Conservation (phyloP, 1,140 invertebrate genomes). For the Meloidogyne floridensis region DNA sequence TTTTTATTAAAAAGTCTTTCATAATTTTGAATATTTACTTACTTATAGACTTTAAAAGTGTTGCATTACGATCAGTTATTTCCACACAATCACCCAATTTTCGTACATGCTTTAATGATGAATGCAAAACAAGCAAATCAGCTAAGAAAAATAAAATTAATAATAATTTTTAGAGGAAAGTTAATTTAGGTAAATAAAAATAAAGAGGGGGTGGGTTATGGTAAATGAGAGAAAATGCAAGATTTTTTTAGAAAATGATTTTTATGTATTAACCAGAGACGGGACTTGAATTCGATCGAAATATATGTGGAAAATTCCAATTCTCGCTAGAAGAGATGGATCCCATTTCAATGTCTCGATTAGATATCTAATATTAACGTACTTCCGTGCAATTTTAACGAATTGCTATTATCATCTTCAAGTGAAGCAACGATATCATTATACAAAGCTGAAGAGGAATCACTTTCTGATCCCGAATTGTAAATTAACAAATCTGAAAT, state of each 20-base stretch:
- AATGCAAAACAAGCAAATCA: neutral
- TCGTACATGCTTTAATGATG: neutral
- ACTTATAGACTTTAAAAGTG: conserved; percentile 3
- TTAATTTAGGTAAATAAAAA: too few relatives aligned
- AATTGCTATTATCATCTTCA: neutral
- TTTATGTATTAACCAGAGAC: too few relatives aligned
- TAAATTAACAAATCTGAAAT: neutral
- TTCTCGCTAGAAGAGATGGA: too few relatives aligned
- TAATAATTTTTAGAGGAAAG: neutral
- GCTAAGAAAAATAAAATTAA: neutral
- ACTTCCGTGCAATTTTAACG: neutral
- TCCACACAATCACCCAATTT: neutral
- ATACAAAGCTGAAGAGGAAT: neutral
- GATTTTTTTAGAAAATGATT: too few relatives aligned
- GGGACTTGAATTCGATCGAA: too few relatives aligned
- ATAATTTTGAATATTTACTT: neutral
- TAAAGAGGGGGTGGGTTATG: too few relatives aligned
- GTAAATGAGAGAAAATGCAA: too few relatives aligned
- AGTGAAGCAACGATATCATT: neutral
- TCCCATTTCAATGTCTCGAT: too few relatives aligned
- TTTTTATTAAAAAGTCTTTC: neutral
- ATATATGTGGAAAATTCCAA: too few relatives aligned
- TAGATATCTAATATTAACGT: too few relatives aligned
- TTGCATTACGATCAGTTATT: conserved; percentile 6
- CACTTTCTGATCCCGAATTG: neutral